Evolutionary conservation across 2,113 vertebrate genomes (phyloP).

Genomic region (Ictalurus furcatus): DNA sequence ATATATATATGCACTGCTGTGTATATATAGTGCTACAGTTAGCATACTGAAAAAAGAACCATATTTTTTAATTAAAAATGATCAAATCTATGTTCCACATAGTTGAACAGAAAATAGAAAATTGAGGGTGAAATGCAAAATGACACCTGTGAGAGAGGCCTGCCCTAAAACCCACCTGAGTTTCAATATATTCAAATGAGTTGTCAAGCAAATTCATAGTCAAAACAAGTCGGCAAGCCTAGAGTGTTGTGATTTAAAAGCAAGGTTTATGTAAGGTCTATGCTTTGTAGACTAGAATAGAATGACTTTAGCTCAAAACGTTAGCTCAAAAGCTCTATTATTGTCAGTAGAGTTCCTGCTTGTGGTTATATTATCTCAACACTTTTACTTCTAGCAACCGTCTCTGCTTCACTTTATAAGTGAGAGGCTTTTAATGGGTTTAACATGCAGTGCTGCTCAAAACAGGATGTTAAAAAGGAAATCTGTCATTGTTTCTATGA

Average conservation of each 20-base stretch:
- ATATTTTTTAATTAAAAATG: no score
- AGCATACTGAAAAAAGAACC: not conserved
- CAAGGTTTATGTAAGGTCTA: not conserved
- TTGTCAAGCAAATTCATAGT: constrained; percentile 50
- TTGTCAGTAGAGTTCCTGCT: not conserved
- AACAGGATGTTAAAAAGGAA: constrained; percentile 30
- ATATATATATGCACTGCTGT: not conserved
- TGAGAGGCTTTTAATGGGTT: not conserved
- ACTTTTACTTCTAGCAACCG: not conserved
- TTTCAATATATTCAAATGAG: constrained; percentile 52
- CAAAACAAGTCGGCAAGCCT: constrained; percentile 22
- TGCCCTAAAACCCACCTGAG: constrained; percentile 11
- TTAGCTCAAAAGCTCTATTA: not conserved
- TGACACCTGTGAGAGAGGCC: constrained; percentile 35
- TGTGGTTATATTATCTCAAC: not conserved
- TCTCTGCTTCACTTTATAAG: not conserved
- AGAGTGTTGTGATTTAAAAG: constrained; percentile 29
- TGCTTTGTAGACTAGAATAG: not conserved
- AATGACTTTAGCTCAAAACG: not conserved
- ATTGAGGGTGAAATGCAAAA: constrained; percentile 42
- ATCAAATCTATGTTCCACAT: not conserved
- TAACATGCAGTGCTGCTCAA: not conserved
- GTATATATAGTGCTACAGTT: not conserved
- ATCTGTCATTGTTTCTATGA: not conserved
- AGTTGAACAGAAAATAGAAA: not conserved